A percentile compares a stretch with the other conserved stretches of the same genome.
These are phyloP conservation scores for Monomorium pharaonis DNA, from an alignment of 1,140 invertebrate species.

Conservation along the genomic window DNA sequence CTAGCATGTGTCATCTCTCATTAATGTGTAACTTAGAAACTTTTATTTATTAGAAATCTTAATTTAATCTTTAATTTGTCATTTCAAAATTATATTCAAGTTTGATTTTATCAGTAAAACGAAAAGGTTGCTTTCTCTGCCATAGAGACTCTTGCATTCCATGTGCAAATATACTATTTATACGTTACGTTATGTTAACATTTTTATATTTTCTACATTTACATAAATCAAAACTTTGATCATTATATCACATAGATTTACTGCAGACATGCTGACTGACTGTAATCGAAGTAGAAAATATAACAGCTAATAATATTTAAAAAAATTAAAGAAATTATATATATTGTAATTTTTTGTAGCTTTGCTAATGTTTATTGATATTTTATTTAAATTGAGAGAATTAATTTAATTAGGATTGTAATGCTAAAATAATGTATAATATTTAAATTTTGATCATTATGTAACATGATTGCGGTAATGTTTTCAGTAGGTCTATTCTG, in stretches of 20 bases:
- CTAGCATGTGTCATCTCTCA: neutral
- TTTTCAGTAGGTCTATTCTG: too few relatives aligned
- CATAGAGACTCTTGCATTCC: neutral
- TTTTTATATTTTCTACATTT: neutral
- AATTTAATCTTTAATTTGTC: neutral
- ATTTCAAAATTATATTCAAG: neutral
- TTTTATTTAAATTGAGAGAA: neutral
- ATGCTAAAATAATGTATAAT: neutral
- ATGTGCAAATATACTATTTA: neutral
- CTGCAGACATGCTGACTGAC: neutral
- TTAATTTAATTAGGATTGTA: neutral
- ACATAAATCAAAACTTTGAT: neutral
- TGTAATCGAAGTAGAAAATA: constrained; percentile 5
- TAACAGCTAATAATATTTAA: constrained; percentile 1
- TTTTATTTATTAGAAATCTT: neutral
- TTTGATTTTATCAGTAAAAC: neutral
- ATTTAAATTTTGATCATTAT: neutral
- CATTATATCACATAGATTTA: neutral
- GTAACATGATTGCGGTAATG: neutral
- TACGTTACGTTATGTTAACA: neutral
- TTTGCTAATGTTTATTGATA: neutral
- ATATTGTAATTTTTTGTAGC: too few relatives aligned
- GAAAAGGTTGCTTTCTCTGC: neutral
- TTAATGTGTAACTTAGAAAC: neutral
- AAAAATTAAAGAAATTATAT: neutral